These are phyloP conservation scores for Thereuonema tuberculata DNA, from an alignment of 1,140 invertebrate species.

Conservation along the genomic window DNA sequence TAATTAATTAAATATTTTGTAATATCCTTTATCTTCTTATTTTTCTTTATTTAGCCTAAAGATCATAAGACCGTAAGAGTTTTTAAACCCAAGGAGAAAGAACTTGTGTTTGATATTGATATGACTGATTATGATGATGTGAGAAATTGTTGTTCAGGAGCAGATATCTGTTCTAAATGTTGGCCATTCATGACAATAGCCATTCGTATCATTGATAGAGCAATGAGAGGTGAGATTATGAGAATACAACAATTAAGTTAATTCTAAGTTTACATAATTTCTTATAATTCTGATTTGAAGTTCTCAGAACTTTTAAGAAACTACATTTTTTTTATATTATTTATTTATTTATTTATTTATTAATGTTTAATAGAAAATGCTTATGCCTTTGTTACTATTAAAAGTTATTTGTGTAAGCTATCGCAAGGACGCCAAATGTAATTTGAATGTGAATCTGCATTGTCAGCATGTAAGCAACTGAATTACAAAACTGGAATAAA, in stretches of 20 bases:
- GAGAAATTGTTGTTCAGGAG: conserved; percentile 73
- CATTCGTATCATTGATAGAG: conserved; percentile 71
- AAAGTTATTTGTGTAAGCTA: no score
- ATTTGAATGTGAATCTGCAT: no score
- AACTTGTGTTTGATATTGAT: conserved; percentile 98
- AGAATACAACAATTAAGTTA: no score
- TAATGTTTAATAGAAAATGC: no score
- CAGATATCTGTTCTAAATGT: conserved; percentile 80
- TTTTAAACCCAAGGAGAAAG: conserved; percentile 54
- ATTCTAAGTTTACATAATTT: background rate
- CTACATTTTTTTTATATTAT: background rate
- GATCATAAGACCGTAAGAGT: conserved; percentile 39
- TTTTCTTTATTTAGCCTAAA: no score
- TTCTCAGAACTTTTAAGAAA: conserved; percentile 4
- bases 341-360: background rate
- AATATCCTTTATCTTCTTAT: no score
- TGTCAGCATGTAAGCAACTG: no score
- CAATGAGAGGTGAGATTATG: conserved; percentile 61
- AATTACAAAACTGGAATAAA: no score
- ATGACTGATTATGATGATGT: conserved; percentile 99
- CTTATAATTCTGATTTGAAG: conserved; percentile 3
- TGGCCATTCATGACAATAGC: conserved; percentile 96
- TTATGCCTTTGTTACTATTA: no score
- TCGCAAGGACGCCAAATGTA: no score
- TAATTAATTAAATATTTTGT: no score